A percentile compares a stretch with the other conserved stretches of the same genome.
These are phyloP conservation scores for Aphelenchoides avenae DNA, from an alignment of 1,140 invertebrate species.

Conservation along the genomic window DNA sequence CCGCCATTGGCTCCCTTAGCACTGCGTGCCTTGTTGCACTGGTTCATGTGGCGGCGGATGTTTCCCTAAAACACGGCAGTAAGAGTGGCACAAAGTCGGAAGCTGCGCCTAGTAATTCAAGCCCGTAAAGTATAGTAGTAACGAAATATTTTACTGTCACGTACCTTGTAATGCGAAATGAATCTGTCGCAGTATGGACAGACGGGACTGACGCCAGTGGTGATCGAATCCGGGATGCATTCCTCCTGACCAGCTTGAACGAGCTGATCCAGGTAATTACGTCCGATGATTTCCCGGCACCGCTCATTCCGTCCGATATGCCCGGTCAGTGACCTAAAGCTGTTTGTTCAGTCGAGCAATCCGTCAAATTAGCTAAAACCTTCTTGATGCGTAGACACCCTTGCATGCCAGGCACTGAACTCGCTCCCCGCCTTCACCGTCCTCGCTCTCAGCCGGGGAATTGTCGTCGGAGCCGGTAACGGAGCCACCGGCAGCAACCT, in stretches of 20 bases:
- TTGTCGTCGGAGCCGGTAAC: no score
- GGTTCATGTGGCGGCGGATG: constrained; percentile 46
- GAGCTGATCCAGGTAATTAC: constrained; percentile 44
- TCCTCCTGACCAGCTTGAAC: constrained; percentile 14
- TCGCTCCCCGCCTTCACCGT: constrained; percentile 22
- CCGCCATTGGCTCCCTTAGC: no score
- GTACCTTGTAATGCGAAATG: constrained; percentile 48
- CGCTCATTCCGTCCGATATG: constrained; percentile 46
- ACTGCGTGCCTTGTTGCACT: constrained; percentile 30
- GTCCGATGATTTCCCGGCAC: constrained; percentile 45
- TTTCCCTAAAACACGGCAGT: constrained; percentile 35
- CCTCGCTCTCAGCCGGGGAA: constrained; percentile 14
- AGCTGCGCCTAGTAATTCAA: background rate
- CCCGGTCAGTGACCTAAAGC: constrained; percentile 38
- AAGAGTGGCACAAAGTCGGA: background rate
- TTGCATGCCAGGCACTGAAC: constrained; percentile 47
- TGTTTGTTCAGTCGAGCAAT: no score
- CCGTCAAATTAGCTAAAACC: no score
- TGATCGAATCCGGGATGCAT: constrained; percentile 27
- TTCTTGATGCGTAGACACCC: constrained; percentile 32
- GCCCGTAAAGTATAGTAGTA: background rate
- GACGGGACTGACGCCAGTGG: constrained; percentile 31
- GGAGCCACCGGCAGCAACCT: no score
- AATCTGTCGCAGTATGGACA: constrained; percentile 50
- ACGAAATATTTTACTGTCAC: constrained; percentile 1